Base-by-base conservation (phyloP, 1,140 invertebrate species). In the Mactra quadrangularis region DNA sequence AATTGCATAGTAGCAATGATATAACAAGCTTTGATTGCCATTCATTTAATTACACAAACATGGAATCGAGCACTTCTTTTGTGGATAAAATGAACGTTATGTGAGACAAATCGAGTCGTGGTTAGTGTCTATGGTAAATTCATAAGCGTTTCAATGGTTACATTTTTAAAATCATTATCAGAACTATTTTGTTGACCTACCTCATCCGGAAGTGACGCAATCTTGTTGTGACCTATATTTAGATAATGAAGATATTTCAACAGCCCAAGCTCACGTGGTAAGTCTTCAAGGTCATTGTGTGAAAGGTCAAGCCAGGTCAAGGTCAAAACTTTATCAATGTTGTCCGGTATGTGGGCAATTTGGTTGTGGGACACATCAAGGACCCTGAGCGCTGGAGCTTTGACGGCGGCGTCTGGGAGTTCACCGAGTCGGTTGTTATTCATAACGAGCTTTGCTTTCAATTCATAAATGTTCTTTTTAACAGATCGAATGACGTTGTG, bases 401-500 rank as follows among this genome's bases (percentile, higher is more conserved):
- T 92, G 0, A 91, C 79, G 1, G 74, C 68, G 0, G 90, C 90
- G 31, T 87, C 83, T 2, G 91, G 91, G 13, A 92, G 81, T 27
- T 91, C 89, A n/a, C 82, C 86, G 4, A 92, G 72, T 62, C 87
- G 79, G 84, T 92, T 92, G n/a, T 88, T 71, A 6, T 87, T 87
- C 13, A 91, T 75, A 59, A 89, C 82, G 0, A 92, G 62, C 25
- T 83, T 81, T 7, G 87, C 89, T 25, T 87, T 87, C 15, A 90
- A 22, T 66, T 92, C 91, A 68, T 92, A 92, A 35, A 93, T 79
- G 27, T 83, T 90, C 74, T 91, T 91, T 81, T 91, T 92, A 19
- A 91, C 35, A 9, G 86, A 82, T 41, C 84, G 85, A 22, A 92
- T 88, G 6, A 87, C 77, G 72, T 92, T 92, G 71, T 89, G 84